Conservation (phyloP, 2,113 vertebrate genomes). For the Empidonax traillii region DNA sequence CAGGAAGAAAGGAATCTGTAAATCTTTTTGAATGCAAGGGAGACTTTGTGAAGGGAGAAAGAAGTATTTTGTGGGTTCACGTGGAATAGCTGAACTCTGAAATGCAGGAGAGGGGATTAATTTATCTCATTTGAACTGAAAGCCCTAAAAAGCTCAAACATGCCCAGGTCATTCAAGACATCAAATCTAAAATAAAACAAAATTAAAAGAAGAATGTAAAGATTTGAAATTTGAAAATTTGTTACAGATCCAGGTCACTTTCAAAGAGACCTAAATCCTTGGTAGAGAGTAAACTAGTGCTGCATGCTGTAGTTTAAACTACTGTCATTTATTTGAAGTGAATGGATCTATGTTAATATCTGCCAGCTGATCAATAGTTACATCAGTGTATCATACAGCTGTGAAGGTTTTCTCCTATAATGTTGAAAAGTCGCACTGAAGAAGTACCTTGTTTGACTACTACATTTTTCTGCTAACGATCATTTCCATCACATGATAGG, state of each 20-base stretch:
- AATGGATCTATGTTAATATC: not conserved
- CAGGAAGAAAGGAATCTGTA: not conserved
- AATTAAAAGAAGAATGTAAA: not conserved
- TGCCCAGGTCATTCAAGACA: not conserved
- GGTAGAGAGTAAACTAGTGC: not conserved
- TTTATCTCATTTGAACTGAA: not conserved
- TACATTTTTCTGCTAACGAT: not conserved
- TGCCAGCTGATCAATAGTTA: not conserved
- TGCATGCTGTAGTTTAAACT: not conserved
- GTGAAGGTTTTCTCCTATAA: not conserved
- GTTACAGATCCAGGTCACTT: not conserved
- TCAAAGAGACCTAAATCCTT: not conserved
- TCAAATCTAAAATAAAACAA: not conserved
- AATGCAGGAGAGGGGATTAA: not conserved
- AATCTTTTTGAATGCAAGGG: not conserved
- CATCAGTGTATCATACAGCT: not conserved
- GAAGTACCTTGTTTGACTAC: fast-evolving
- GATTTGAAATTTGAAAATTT: not conserved
- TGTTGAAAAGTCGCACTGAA: not conserved
- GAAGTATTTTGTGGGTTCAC: not conserved
- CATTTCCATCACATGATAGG: not conserved
- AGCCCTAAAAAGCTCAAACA: not conserved
- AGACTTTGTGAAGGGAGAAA: not conserved
- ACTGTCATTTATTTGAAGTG: not conserved
- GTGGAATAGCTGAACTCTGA: not conserved